Evolutionary conservation across 2,113 vertebrate genomes (phyloP).

Genomic region (Saguinus imperator): DNA sequence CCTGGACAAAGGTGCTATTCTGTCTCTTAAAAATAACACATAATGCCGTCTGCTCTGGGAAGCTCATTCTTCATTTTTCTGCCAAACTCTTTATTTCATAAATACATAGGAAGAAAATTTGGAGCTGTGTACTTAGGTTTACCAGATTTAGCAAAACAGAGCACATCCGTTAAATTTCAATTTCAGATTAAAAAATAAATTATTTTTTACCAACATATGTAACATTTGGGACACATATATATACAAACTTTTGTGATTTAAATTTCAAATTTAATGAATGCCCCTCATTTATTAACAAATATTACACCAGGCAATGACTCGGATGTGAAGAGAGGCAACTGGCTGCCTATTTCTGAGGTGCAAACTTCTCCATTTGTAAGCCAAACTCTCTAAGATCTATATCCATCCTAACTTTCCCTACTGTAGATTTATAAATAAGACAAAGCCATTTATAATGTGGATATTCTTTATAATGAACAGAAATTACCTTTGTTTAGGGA

Average conservation of each 20-base stretch:
- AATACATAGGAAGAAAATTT: background rate
- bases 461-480: background rate
- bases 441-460: background rate
- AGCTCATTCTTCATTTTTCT: background rate
- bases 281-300: background rate
- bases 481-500: background rate
- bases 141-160: background rate
- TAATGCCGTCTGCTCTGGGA: background rate
- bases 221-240: background rate
- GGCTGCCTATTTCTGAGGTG: background rate
- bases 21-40: background rate
- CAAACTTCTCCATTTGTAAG: background rate
- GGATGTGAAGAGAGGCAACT: rapidly evolving
- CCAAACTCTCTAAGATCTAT: background rate
- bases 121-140: background rate
- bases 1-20: background rate
- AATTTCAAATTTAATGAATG: background rate
- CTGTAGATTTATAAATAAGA: background rate
- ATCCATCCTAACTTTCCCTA: background rate
- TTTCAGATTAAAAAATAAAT: background rate
- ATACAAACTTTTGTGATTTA: background rate
- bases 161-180: background rate
- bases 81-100: background rate
- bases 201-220: background rate
- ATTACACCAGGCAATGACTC: rapidly evolving